These are phyloP conservation scores for Nibea albiflora DNA, from an alignment of 2,113 vertebrate species.

Conservation along the genomic window DNA sequence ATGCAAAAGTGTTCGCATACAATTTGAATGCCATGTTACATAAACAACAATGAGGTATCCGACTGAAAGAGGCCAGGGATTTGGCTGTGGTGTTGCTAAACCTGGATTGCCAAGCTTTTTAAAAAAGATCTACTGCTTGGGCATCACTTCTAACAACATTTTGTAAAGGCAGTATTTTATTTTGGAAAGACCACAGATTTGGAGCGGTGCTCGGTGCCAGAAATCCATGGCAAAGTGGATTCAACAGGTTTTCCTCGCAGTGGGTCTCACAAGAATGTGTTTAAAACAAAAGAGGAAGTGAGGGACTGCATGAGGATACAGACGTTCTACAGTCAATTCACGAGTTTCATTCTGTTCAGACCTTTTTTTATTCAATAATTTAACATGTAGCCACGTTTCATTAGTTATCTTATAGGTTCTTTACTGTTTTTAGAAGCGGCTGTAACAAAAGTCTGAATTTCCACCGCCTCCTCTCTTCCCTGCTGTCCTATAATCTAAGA, in stretches of 20 bases:
- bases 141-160: not conserved
- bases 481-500: constrained; percentile 30
- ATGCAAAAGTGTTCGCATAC: not conserved
- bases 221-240: constrained; percentile 11
- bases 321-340: not conserved
- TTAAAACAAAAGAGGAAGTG: constrained; percentile 11
- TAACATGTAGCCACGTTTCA: not conserved
- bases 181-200: constrained; percentile 12
- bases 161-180: constrained; percentile 15
- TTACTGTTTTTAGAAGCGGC: constrained; percentile 6
- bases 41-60: not conserved
- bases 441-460: constrained; percentile 2
- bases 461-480: constrained; percentile 12
- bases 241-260: constrained; percentile 15
- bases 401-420: not conserved
- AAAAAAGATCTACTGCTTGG: not conserved
- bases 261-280: constrained; percentile 9
- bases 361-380: constrained; percentile 18
- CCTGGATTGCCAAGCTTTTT: not conserved
- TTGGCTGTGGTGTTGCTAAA: not conserved
- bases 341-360: not conserved
- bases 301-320: not conserved
- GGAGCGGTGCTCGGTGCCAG: not conserved
- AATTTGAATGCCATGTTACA: not conserved
- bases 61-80: not conserved